Base-by-base conservation (phyloP, 1,140 invertebrate species). In the Rhizoglyphus robini region DNA sequence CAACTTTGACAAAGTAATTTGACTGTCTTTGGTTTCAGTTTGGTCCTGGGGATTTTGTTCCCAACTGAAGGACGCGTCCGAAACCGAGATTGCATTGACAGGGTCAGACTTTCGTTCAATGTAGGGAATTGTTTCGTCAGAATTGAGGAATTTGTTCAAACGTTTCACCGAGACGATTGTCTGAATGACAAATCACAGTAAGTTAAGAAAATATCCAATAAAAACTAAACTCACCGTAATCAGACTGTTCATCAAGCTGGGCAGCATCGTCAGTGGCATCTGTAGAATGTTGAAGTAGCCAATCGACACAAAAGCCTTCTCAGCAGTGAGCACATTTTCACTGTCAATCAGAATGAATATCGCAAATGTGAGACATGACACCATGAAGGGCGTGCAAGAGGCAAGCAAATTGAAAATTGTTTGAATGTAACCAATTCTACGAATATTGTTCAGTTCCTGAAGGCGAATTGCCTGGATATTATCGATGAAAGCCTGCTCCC, bases 261-360 rank as follows among this genome's bases (percentile, higher is more conserved):
- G 80, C 46, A 83, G 71, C 71, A 82, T 78, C 32, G 27, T 23
- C 11, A 67, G 48, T 27, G 32, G 63, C 4, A 68, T 60, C 3
- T 29, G 30, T 23, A 48, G 36, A 2, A 58, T 91, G 79, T 98
- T 97, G 81, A 99, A 98, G 72, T 98, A 83, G 74, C 93, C 89
- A 70, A 99, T 81, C 69, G 94, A 91, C 67, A 98, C 94, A 81
- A 99, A 99, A n/a, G n/a, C n/a, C n/a, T n/a, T n/a, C n/a, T n/a
- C n/a, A n/a, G n/a, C n/a, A n/a, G n/a, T n/a, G n/a, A 69, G 90
- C 95, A 73, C n/a, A n/a, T n/a, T n/a, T n/a, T 83, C 92, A 75
- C 83, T 82, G 70, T 92, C 86, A 76, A 92, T 86, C 73, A 98
- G 80, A 71, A 94, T 86, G 79, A 84, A 95, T 65, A 88, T 89